Conservation (phyloP, 2,888 invertebrate genomes). For the Torymus aiolomorphi region DNA sequence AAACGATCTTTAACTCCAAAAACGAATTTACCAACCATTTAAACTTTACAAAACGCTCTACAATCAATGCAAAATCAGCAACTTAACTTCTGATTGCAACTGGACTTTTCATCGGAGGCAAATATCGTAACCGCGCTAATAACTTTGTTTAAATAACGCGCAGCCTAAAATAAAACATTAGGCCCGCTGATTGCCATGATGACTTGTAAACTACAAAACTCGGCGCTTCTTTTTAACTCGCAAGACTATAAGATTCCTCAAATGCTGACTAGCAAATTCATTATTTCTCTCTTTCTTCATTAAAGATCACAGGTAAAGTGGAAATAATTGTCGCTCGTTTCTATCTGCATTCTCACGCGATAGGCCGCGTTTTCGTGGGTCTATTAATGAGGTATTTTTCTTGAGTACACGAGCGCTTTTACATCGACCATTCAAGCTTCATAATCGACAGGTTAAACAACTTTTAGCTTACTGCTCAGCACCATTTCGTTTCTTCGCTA, state of each 20-base stretch:
- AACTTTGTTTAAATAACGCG: conserved; percentile 16
- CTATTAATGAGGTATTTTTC: conserved; percentile 28
- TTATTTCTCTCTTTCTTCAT: conserved; percentile 17
- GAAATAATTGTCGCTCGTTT: conserved; percentile 34
- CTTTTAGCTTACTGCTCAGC: conserved; percentile 30
- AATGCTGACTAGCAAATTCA: conserved; percentile 48
- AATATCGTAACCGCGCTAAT: conserved; percentile 19
- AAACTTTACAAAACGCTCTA: background rate
- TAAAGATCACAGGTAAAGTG: conserved; percentile 53
- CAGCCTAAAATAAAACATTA: conserved; percentile 32
- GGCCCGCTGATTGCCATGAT: conserved; percentile 34
- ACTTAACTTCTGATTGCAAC: conserved; percentile 5
- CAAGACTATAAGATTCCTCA: conserved; percentile 24
- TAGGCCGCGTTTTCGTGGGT: conserved; percentile 29
- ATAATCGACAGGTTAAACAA: background rate
- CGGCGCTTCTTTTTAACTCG: conserved; percentile 18
- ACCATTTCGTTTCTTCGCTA: conserved; percentile 16
- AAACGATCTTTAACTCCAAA: background rate
- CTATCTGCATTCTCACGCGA: background rate
- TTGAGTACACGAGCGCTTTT: conserved; percentile 17
- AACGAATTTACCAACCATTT: background rate
- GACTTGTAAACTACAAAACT: conserved; percentile 36
- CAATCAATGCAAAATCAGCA: too few relatives aligned
- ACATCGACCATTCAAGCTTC: conserved; percentile 14
- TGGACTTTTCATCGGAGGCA: conserved; percentile 33